Evolutionary conservation across 2,113 vertebrate species (phyloP).

Genomic region (Butorides virescens): DNA sequence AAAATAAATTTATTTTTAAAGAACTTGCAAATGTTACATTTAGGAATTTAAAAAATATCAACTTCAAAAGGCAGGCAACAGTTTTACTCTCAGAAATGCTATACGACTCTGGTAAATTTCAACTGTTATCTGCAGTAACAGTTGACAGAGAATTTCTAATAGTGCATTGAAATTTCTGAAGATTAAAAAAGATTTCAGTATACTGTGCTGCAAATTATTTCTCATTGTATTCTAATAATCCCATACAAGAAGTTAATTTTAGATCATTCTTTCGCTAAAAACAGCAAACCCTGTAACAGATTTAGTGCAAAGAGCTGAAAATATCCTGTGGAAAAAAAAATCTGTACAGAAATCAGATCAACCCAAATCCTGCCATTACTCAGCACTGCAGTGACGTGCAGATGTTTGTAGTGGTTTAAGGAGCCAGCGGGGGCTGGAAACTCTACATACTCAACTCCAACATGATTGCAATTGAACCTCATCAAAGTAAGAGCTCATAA

Average conservation of each 20-base stretch:
- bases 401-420: constrained; percentile 91
- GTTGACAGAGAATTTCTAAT: background rate
- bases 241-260: constrained; percentile 74
- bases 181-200: constrained; percentile 17
- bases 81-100: background rate
- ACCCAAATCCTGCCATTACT: constrained; percentile 90
- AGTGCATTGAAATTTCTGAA: background rate
- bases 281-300: constrained; percentile 68
- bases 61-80: background rate
- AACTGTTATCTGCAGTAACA: background rate
- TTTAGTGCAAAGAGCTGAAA: constrained; percentile 78
- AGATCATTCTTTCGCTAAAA: constrained; percentile 75
- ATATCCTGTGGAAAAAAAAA: constrained; percentile 74
- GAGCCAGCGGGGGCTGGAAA: constrained; percentile 88
- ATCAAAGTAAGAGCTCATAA: constrained; percentile 98
- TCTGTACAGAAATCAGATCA: constrained; percentile 77
- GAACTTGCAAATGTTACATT: background rate
- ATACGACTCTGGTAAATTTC: background rate
- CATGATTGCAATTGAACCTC: constrained; percentile 95
- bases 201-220: constrained; percentile 55
- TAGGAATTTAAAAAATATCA: background rate
- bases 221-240: constrained; percentile 68
- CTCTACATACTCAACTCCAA: constrained; percentile 84
- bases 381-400: constrained; percentile 85
- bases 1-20: background rate